Evolutionary conservation across 2,888 invertebrate species (phyloP).

Genomic region (Oeneis ivallda): DNA sequence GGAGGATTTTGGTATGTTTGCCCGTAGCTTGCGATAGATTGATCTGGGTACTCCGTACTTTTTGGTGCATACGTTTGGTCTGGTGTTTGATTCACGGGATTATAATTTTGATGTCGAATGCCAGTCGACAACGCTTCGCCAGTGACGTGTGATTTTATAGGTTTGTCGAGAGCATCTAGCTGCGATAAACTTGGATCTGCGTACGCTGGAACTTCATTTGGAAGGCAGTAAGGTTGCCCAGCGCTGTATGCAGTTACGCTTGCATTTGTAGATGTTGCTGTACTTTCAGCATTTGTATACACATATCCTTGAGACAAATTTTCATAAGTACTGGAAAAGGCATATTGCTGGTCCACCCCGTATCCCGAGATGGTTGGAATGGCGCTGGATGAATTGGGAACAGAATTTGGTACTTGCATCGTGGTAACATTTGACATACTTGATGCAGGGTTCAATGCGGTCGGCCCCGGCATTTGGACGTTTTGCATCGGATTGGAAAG

Average conservation of each 20-base stretch:
- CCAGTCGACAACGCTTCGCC: conserved; percentile 62
- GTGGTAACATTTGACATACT: conserved; percentile 8
- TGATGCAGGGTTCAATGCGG: not conserved
- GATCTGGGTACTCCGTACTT: conserved; percentile 44
- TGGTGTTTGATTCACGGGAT: conserved; percentile 41
- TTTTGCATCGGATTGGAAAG: conserved; percentile 22
- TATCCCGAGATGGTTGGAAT: conserved; percentile 38
- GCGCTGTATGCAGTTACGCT: conserved; percentile 46
- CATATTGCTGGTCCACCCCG: conserved; percentile 52
- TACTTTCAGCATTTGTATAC: conserved; percentile 56
- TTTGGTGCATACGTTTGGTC: conserved; percentile 51
- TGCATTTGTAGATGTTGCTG: conserved; percentile 48
- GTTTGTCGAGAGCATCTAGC: conserved; percentile 64
- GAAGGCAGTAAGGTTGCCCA: conserved; percentile 45
- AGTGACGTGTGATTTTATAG: conserved; percentile 72
- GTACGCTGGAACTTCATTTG: conserved; percentile 39
- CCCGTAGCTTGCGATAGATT: conserved; percentile 49
- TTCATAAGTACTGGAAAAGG: conserved; percentile 50
- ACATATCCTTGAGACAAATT: conserved; percentile 57
- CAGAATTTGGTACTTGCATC: conserved; percentile 27
- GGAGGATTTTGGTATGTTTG: conserved; percentile 80
- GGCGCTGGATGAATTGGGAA: conserved; percentile 21
- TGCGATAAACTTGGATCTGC: conserved; percentile 51
- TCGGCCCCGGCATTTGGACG: conserved; percentile 2
- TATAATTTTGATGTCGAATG: conserved; percentile 42